phyloP scores from a whole-genome alignment of 2,888 invertebrate genomes.

The Caenorhabditis sp. region DNA sequence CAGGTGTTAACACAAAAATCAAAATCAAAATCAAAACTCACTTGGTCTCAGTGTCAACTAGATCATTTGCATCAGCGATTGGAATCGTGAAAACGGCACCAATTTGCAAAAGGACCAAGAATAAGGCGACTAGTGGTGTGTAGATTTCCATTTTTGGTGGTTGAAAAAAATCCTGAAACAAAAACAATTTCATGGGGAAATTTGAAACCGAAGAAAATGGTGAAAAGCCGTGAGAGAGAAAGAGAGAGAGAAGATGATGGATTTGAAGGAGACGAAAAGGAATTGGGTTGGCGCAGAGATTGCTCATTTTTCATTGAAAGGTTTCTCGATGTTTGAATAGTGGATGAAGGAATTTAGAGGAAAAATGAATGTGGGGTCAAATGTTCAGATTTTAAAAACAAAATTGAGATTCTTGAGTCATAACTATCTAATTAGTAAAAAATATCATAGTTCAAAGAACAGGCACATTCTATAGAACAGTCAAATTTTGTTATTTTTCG shows the following conservation, averaged over 20 bases:
- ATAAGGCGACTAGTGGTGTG: conserved; percentile 18
- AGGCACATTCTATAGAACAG: no score
- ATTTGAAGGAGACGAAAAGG: conserved; percentile 6
- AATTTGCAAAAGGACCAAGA: conserved; percentile 26
- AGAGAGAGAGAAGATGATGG: conserved; percentile 10
- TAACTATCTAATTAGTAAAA: no score
- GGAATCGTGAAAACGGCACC: conserved; percentile 16
- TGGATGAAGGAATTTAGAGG: no score
- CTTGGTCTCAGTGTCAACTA: background rate
- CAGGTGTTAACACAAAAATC: background rate
- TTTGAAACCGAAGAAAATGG: conserved; percentile 4
- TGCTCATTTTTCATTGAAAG: no score
- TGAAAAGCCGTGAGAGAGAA: background rate
- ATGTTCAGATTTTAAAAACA: no score
- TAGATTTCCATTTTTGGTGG: conserved; percentile 2
- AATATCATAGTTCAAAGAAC: no score
- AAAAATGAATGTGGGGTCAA: no score
- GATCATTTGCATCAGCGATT: background rate
- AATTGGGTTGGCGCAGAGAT: no score
- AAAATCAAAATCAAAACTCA: background rate
- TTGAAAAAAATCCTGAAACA: conserved; percentile 17
- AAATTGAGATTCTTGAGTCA: no score
- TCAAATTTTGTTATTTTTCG: no score
- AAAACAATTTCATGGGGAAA: conserved; percentile 2
- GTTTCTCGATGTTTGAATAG: no score